Evolutionary conservation across 2,888 invertebrate species (phyloP).

Genomic region (Cybosia mesomella): DNA sequence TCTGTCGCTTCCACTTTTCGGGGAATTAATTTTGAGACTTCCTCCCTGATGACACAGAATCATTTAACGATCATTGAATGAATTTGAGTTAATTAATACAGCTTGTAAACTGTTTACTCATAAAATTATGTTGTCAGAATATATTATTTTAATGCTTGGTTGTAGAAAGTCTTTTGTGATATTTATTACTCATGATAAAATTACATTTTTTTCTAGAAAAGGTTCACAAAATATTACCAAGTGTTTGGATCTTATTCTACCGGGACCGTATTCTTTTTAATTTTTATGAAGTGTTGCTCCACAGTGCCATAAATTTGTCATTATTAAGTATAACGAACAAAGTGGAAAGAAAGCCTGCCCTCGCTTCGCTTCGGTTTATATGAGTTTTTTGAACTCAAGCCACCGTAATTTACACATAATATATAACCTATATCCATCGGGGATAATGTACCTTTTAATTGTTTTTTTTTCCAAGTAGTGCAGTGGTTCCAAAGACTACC

Average conservation of each 20-base stretch:
- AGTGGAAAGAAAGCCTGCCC: too few species aligned
- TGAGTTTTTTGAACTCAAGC: too few species aligned
- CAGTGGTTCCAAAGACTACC: too few species aligned
- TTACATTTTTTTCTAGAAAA: not conserved
- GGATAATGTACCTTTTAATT: too few species aligned
- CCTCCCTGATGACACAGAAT: constrained; percentile 2
- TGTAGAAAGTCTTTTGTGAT: not conserved
- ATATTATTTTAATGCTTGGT: not conserved
- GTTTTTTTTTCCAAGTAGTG: too few species aligned
- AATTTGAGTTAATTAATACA: constrained; percentile 8
- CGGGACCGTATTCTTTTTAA: not conserved
- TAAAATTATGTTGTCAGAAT: not conserved
- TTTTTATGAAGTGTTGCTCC: not conserved
- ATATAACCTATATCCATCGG: too few species aligned
- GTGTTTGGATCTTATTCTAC: constrained; percentile 4
- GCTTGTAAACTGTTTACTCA: not conserved
- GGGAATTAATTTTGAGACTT: not conserved
- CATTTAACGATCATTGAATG: constrained; percentile 6
- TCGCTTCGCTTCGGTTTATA: too few species aligned
- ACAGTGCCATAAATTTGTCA: not conserved
- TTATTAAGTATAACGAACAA: not conserved
- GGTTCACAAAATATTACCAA: not conserved
- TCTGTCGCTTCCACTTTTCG: not conserved
- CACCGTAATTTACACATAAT: too few species aligned
- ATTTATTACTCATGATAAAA: constrained; percentile 1